A percentile compares a stretch with the other conserved stretches of the same genome.
Evolutionary conservation across 2,113 vertebrate genomes (phyloP).

Genomic region (Datnioides undecimradiatus): DNA sequence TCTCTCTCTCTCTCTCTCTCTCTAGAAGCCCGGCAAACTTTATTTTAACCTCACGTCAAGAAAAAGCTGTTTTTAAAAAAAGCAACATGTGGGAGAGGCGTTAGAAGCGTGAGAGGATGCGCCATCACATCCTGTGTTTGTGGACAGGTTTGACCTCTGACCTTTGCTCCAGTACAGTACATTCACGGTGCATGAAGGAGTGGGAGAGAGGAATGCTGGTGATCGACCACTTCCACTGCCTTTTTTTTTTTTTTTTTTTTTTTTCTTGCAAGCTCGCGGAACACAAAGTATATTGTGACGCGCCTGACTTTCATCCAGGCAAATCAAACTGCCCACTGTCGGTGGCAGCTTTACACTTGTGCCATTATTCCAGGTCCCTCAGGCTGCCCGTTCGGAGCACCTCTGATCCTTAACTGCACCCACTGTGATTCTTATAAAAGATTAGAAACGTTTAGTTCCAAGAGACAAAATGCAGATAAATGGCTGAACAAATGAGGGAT

Average conservation of each 20-base stretch:
- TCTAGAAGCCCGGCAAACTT: background rate
- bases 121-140: conserved; percentile 50
- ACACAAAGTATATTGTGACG: conserved; percentile 18
- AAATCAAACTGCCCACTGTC: conserved; percentile 21
- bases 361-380: background rate
- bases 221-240: conserved; percentile 1
- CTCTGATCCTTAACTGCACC: background rate
- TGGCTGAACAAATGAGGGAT: background rate
- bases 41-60: background rate
- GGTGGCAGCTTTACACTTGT: conserved; percentile 1
- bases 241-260: background rate
- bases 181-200: conserved; percentile 13
- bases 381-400: background rate
- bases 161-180: conserved; percentile 3
- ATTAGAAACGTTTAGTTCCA: background rate
- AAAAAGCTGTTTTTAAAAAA: background rate
- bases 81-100: conserved; percentile 4
- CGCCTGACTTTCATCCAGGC: conserved; percentile 10
- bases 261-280: conserved; percentile 1
- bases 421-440: background rate
- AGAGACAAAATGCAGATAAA: background rate
- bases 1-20: no score
- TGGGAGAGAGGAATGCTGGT: conserved; percentile 41
- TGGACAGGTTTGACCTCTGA: conserved; percentile 46
- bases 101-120: conserved; percentile 35